Base-by-base conservation (phyloP, 1,140 invertebrate genomes). In the Paralvinella palmiformis region DNA sequence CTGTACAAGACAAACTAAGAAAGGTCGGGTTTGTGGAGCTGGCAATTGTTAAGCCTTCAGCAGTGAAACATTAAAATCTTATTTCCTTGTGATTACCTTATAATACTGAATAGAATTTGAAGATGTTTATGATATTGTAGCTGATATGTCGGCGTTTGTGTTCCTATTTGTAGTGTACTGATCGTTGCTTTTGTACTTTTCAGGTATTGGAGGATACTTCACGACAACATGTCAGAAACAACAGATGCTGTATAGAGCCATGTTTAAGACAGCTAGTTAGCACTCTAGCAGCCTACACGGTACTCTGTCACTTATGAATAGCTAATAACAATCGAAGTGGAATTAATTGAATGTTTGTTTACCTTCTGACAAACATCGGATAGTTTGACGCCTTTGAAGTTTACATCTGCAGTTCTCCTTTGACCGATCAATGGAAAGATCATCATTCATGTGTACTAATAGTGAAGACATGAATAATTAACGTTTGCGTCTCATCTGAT, bases 171-270 rank as follows among this genome's bases (percentile, higher is more conserved):
- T 36, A 24, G 24, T n/a, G 3, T 35, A 36, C 31, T 35, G 24
- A 58, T 58, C 27, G n/a, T 24, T 48, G 45, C 24, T 59, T 59
- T 7, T 17, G 32, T 58, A 59, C 44, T 32, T 67, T 73, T 20
- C 70, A 85, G 82, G 78, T 88, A 15, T 76, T 92, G 7, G 87
- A 86, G 63, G 87, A 87, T 72, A 87, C 89, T 55, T 88, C 90
- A 1, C 81, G 85, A 63, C 87, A 88, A 74, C 84, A 88, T 64
- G 88, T 91, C 0, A 85, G 85, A 57, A 89, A 89, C 75, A 91
- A 89, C 68, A 83, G 88, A 44, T 87, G 88, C 0, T 92, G 91
- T 74, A 75, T 93, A 32, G 89, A 91, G 72, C 87, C 88, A 4
- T 91, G 90, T 76, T 79, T 93, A 3, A 81, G 89, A 62, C 87